These are phyloP conservation scores for Solen grandis DNA, from an alignment of 1,140 invertebrate genomes.

Conservation along the genomic window DNA sequence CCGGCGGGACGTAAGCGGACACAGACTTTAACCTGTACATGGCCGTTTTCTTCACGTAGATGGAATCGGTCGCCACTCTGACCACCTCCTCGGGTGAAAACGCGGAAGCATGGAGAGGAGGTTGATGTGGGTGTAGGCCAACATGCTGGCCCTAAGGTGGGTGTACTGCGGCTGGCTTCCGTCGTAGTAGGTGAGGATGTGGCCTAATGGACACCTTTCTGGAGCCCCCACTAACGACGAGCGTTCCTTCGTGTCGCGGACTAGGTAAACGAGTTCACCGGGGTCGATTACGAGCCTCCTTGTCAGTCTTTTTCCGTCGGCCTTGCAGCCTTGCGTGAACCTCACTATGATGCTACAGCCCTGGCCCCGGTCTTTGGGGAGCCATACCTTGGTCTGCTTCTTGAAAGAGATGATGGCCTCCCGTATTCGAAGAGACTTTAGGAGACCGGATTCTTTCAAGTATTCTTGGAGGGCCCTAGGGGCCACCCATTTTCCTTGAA, in stretches of 20 bases:
- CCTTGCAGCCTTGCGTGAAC: conserved; percentile 42
- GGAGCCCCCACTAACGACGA: conserved; percentile 25
- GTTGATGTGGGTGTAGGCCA: too few relatives aligned
- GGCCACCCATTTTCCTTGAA: conserved; percentile 31
- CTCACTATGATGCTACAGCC: too few relatives aligned
- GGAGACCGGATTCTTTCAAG: conserved; percentile 11
- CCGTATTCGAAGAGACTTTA: conserved; percentile 27
- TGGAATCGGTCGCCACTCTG: conserved; percentile 18
- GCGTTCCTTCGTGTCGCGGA: conserved; percentile 10
- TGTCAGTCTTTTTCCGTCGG: conserved; percentile 30
- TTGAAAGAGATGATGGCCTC: too few relatives aligned
- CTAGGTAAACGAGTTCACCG: conserved; percentile 33
- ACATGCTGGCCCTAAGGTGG: too few relatives aligned
- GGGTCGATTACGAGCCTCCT: conserved; percentile 39
- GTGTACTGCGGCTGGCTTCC: too few relatives aligned
- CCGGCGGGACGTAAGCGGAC: not conserved
- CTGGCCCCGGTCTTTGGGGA: too few relatives aligned
- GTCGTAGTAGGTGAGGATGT: too few relatives aligned
- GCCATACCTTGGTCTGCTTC: too few relatives aligned
- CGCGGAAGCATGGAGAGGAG: too few relatives aligned
- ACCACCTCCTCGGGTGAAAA: conserved; percentile 20
- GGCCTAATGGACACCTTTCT: conserved; percentile 36
- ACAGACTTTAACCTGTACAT: conserved; percentile 20
- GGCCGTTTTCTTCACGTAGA: conserved; percentile 48
- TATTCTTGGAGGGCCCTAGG: conserved; percentile 17